phyloP scores from a whole-genome alignment of 2,797 vertebrate species.

The Hephaestus fuliginosus region DNA sequence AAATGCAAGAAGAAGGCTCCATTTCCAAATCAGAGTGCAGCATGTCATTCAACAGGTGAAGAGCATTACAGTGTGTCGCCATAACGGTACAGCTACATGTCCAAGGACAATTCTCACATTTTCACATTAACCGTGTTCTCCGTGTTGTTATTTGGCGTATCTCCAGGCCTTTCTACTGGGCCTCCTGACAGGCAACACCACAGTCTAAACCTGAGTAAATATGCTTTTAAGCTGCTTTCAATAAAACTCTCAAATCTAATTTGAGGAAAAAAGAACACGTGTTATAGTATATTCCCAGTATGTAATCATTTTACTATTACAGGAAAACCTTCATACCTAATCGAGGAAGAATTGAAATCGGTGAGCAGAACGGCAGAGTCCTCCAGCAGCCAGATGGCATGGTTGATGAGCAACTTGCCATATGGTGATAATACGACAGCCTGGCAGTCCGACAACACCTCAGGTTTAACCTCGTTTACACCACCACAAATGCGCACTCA shows the following conservation, averaged over 20 bases:
- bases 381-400: slow-evolving; percentile 54
- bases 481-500: slow-evolving; percentile 9
- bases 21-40: not conserved
- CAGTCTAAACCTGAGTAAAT: not conserved
- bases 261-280: not conserved
- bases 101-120: not conserved
- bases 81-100: not conserved
- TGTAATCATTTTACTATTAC: not conserved
- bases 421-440: slow-evolving; percentile 49
- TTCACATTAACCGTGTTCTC: not conserved
- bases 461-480: slow-evolving; percentile 58
- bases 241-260: too few species aligned
- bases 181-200: not conserved
- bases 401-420: slow-evolving; percentile 49
- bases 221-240: not conserved
- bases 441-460: slow-evolving; percentile 49
- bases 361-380: not conserved
- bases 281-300: not conserved
- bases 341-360: slow-evolving; percentile 8
- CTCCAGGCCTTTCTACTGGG: not conserved
- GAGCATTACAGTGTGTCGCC: not conserved
- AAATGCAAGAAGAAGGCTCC: not conserved
- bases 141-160: not conserved
- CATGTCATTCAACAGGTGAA: not conserved
- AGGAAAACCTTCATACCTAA: not conserved